Evolutionary conservation across 2,797 vertebrate genomes (phyloP), one percentile per base, ranked within the genome.

Genomic region (Bovichtus variegatus): DNA sequence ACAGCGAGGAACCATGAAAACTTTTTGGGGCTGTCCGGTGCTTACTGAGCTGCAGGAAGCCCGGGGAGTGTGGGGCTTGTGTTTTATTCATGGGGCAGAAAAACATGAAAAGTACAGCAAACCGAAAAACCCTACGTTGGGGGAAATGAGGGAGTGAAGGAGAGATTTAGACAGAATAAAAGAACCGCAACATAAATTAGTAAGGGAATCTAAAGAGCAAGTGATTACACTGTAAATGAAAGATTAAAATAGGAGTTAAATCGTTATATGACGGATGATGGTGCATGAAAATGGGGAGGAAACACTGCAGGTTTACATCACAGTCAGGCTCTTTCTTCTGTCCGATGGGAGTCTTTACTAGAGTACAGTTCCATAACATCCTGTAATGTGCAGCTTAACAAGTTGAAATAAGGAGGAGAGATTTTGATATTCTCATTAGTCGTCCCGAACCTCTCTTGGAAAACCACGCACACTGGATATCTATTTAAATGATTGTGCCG

Each of bases 51-150:
- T 81, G 47, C 57, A 78, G 90, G 87, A 84, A 85, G 71, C 81
- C 75, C 75, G 46, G 29, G 34, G 60, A 90, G 82, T 40, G 0
- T 1, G 10, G 23, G 62, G 55, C 62, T 87, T 67, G 27, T 90
- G 65, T 87, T 91, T 92, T 89, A 91, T 92, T 92, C 72, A 90
- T 91, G 66, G 61, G 40, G 36, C 53, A 68, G 60, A 85, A 86
- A 40, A 87, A 85, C 68, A 85, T 68, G 54, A 82, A 77, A 77
- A 65, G 57, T 60, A 15, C 9, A 51, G 54, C 60, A 76, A 66
- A 81, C 36, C 73, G 70, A 75, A 50, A 47, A 65, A 57, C 7
- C 9, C 27, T 38, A n/a, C 46, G 16, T 29, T 43, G 25, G 54
- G 53, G 23, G 27, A 60, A 69, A 68, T 40, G 13, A 60, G 50